Evolutionary conservation across 2,797 vertebrate genomes (phyloP), one percentile per base, ranked within the genome.

Genomic region (Antennarius maculatus): DNA sequence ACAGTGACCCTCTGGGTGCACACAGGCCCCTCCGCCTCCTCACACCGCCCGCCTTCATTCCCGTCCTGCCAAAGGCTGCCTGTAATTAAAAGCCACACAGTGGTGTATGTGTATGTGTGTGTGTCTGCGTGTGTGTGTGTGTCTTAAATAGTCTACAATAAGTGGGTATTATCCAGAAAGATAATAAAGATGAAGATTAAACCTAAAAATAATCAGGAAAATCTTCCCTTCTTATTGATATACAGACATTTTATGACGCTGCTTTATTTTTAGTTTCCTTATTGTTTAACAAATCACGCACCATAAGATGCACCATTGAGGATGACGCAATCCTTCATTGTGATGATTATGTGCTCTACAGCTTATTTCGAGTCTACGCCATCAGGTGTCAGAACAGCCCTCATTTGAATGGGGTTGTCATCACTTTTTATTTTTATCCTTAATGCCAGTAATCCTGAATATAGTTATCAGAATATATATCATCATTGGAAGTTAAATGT

Each of bases 61-160:
- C 63, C 18, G 37, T 54, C 77, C 76, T 6, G 53, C 81, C 62
- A 60, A 69, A 68, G 80, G 79, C 80, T 54, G 82, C 56, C 61
- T 74, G 77, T 89, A 88, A 88, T 88, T 87, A 89, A 85, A 66
- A 82, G 72, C 54, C 45, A 50, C 61, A 62, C 74, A 62, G 66
- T 37, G n/a, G 27, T 23, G 46, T 43, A 50, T 53, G 54, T 23
- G 23, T 60, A 58, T 52, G 29, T 46, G 55, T 57, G 71, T 66
- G 61, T 42, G 15, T 69, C 64, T 56, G 71, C 49, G 55, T 49
- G 64, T 41, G 61, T 68, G 45, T 34, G 48, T 50, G 69, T 62
- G 68, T 45, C 31, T 34, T 8, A 39, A 39, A 39, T 39, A 39
- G 45, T 37, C 51, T 45, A 41, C 52, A 9, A 28, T 59, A 11